phyloP scores from a whole-genome alignment of 2,888 invertebrate species.

The Tinea pellionella region DNA sequence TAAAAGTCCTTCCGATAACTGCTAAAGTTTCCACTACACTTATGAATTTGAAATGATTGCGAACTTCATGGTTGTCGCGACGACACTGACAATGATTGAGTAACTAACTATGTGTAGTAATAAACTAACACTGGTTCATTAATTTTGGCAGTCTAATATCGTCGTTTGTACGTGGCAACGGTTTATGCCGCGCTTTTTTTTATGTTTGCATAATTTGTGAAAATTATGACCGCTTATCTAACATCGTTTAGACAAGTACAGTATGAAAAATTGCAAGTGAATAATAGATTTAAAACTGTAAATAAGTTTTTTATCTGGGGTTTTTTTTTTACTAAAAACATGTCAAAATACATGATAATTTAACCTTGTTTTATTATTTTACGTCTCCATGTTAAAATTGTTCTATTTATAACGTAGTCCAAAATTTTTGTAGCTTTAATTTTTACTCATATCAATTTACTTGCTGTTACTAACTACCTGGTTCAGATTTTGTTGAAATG shows the following conservation, averaged over 20 bases:
- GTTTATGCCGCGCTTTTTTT: too few species aligned
- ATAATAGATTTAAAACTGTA: not conserved
- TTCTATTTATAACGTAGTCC: not conserved
- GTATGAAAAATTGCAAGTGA: not conserved
- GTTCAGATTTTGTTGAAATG: not conserved
- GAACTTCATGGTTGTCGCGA: not conserved
- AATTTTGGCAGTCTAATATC: not conserved
- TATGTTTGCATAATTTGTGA: too few species aligned
- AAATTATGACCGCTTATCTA: too few species aligned
- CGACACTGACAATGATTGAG: not conserved
- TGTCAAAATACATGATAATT: not conserved
- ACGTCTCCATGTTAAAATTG: not conserved
- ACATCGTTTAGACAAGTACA: not conserved
- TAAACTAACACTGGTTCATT: not conserved
- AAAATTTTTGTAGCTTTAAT: not conserved
- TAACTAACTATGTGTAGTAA: not conserved
- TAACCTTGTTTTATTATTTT: constrained; percentile 1
- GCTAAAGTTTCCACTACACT: not conserved
- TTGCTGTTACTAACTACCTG: not conserved
- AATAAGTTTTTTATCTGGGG: not conserved
- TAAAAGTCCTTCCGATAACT: too few species aligned
- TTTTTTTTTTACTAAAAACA: not conserved
- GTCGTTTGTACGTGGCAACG: not conserved
- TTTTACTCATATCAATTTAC: not conserved
- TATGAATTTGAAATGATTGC: not conserved